These are phyloP conservation scores for Clarias macrocephalus DNA, from an alignment of 2,113 vertebrate genomes.

Conservation along the genomic window DNA sequence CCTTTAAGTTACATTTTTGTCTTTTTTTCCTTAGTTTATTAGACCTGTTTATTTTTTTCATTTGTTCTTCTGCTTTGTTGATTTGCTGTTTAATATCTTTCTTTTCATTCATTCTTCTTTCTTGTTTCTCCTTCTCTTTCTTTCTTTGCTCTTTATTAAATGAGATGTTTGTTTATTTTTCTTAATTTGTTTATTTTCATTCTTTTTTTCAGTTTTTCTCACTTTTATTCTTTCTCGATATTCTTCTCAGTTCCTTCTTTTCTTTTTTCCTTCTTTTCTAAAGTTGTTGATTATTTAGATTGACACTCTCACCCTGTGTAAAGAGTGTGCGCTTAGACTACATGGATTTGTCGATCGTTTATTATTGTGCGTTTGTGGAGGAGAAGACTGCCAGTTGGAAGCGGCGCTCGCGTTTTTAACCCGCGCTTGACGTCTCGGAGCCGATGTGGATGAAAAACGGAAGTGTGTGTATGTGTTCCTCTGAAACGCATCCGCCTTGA, in stretches of 20 bases:
- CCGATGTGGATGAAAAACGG: not conserved
- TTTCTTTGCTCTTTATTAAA: not conserved
- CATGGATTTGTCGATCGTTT: not conserved
- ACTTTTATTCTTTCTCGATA: not conserved
- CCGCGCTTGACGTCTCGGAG: not conserved
- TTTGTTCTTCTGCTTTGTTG: not conserved
- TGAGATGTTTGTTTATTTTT: not conserved
- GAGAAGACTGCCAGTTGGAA: not conserved
- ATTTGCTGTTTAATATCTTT: not conserved
- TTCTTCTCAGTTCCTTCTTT: not conserved
- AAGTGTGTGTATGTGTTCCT: constrained; percentile 2
- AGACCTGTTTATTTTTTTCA: not conserved
- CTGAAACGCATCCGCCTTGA: not conserved
- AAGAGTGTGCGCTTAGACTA: not conserved
- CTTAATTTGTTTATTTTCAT: not conserved
- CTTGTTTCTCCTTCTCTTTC: not conserved
- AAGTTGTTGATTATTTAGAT: not conserved
- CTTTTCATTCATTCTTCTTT: not conserved
- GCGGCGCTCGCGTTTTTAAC: not conserved
- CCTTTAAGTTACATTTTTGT: not conserved
- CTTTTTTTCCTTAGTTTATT: not conserved
- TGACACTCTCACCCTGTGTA: not conserved
- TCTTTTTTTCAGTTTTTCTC: not conserved
- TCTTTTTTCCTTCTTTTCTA: not conserved
- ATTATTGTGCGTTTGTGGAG: not conserved